A percentile compares a stretch with the other conserved stretches of the same genome.
Conservation (phyloP, 2,888 invertebrate genomes). For the Nipponacmea schrenckii region DNA sequence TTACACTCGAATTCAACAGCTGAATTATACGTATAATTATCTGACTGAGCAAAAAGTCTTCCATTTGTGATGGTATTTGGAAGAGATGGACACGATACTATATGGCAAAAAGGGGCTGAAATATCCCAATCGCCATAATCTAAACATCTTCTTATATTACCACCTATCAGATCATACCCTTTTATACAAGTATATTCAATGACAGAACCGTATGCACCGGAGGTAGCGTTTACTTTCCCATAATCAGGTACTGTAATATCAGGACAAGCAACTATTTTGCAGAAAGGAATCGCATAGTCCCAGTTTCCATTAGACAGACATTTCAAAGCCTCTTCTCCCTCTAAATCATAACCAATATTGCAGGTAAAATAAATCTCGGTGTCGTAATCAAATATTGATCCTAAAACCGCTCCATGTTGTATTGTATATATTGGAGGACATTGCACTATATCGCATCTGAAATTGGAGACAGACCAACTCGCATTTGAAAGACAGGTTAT, state of each 20-base stretch:
- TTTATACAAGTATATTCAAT: conserved; percentile 47
- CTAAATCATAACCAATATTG: conserved; percentile 33
- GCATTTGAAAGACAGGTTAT: conserved; percentile 30
- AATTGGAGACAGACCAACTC: conserved; percentile 33
- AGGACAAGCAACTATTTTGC: conserved; percentile 32
- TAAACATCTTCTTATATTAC: conserved; percentile 45
- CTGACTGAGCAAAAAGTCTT: not conserved
- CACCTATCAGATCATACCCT: conserved; percentile 45
- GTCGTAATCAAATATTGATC: conserved; percentile 31
- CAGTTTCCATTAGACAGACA: conserved; percentile 50
- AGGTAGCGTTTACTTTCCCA: conserved; percentile 17
- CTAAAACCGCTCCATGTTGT: conserved; percentile 14
- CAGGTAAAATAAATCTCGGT: conserved; percentile 26
- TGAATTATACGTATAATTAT: conserved; percentile 37
- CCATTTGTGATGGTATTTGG: conserved; percentile 22
- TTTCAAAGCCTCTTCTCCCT: conserved; percentile 37
- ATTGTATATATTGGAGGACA: conserved; percentile 16
- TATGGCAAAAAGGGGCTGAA: conserved; percentile 51
- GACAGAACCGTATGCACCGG: conserved; percentile 32
- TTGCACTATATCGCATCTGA: conserved; percentile 14
- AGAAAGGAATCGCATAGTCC: conserved; percentile 45
- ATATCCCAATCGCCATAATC: conserved; percentile 61
- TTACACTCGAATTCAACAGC: conserved; percentile 25
- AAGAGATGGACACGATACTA: conserved; percentile 38
- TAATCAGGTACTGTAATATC: not conserved